phyloP scores from a whole-genome alignment of 2,888 invertebrate species.

The Vanessa cardui region DNA sequence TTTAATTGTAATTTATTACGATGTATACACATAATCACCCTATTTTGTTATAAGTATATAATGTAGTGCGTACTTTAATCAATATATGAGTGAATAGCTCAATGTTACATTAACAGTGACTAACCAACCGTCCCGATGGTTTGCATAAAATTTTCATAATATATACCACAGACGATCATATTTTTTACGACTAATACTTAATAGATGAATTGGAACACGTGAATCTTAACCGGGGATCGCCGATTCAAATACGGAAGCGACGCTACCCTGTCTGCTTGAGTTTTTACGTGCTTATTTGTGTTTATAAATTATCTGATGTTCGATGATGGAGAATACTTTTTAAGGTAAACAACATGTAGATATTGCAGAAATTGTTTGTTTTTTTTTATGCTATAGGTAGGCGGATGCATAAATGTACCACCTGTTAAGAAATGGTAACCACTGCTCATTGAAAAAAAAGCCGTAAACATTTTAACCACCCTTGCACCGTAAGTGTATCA shows the following conservation, averaged over 20 bases:
- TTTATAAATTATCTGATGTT: too few relatives aligned
- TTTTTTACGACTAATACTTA: neutral
- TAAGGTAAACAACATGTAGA: too few relatives aligned
- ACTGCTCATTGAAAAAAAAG: too few relatives aligned
- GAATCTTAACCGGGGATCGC: neutral
- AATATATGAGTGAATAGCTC: conserved; percentile 7
- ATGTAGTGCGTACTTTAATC: conserved; percentile 3
- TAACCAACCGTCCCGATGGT: conserved; percentile 27
- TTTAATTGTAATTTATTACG: conserved; percentile 5
- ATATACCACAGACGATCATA: neutral
- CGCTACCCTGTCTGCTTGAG: too few relatives aligned
- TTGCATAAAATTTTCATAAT: conserved; percentile 24
- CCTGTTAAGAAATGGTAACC: too few relatives aligned
- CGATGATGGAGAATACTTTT: too few relatives aligned
- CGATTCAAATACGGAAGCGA: neutral
- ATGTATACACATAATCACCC: neutral
- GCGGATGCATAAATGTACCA: too few relatives aligned
- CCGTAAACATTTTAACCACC: too few relatives aligned
- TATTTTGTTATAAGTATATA: conserved; percentile 2
- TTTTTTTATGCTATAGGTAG: too few relatives aligned
- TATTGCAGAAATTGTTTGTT: too few relatives aligned
- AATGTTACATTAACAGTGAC: conserved; percentile 20
- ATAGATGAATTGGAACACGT: neutral
- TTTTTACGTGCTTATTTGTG: too few relatives aligned
- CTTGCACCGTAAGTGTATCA: too few relatives aligned